These are phyloP conservation scores for Tetraodon nigroviridis DNA, from an alignment of 2,113 vertebrate species.

Conservation along the genomic window DNA sequence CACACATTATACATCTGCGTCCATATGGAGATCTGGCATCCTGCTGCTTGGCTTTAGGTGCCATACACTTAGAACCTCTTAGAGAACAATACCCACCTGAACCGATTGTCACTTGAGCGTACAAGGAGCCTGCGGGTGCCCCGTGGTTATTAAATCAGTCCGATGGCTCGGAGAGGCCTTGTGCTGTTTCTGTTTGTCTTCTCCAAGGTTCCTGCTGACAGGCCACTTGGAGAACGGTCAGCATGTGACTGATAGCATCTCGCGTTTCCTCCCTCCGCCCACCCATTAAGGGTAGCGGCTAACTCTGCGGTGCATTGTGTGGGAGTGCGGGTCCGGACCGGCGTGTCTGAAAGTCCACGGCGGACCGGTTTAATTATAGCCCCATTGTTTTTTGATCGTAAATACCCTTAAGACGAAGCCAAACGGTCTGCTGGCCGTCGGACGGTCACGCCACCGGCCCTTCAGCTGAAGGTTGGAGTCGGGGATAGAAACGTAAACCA, in stretches of 20 bases:
- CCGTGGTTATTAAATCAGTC: conserved; percentile 20
- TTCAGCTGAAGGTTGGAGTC: no score
- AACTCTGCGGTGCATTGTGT: conserved; percentile 62
- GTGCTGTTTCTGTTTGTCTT: conserved; percentile 11
- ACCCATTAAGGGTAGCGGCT: conserved; percentile 53
- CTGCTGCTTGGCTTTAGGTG: no score
- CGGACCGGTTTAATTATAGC: conserved; percentile 42
- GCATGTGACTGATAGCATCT: conserved; percentile 65
- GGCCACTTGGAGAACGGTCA: conserved; percentile 57
- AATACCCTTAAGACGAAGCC: conserved; percentile 23
- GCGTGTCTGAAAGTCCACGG: conserved; percentile 35
- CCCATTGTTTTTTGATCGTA: conserved; percentile 58
- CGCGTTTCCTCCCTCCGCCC: conserved; percentile 58
- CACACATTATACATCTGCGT: no score
- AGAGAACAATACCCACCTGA: no score
- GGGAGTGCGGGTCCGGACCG: conserved; percentile 60
- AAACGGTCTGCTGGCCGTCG: not conserved
- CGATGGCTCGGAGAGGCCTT: conserved; percentile 13
- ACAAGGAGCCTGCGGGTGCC: not conserved
- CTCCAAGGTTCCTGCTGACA: conserved; percentile 40
- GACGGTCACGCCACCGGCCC: no score
- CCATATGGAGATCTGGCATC: no score
- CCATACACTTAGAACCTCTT: not conserved
- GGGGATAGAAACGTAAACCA: not conserved
- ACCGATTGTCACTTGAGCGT: not conserved